Evolutionary conservation across 2,113 vertebrate species (phyloP), one percentile per base, ranked within the genome.

Genomic region (Melanocharis versteri): DNA sequence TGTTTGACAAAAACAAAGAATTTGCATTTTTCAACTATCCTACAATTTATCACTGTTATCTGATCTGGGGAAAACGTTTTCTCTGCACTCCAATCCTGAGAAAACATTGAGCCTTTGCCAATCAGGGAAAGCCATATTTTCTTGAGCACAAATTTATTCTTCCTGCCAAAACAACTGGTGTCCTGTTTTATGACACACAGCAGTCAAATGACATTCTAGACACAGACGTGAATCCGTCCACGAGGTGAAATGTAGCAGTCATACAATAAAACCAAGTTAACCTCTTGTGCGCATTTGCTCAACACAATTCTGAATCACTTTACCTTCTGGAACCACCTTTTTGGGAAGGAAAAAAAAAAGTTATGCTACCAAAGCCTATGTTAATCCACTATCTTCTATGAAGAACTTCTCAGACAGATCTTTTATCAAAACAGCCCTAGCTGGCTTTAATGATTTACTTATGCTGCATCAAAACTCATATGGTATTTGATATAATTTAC

Each of bases 381-480:
- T 51, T 81, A 90, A 75, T 64, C 80, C 37, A 37, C 45, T 56
- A 80, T 51, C 53, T 90, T 80, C 47, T 45, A 2, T 51, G 31
- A 48, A 93, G 69, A 89, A 78, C 64, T 87, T 92, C 45, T 75
- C 56, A 62, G 48, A 75, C 5, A 70, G 60, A 76, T 73, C 66
- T 90, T 80, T 62, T 53, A 71, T 48, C 68, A 58, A 76, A 83
- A 37, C 61, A 91, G 50, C n/a, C n/a, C 27, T 92, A 68, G 20
- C 47, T 71, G 76, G 40, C 58, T 87, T 85, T 82, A 69, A 79
- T 82, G 27, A 37, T 94, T n/a, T 72, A 64, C 51, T 97, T 94
- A 56, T 14, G n/a, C 39, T 56, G 6, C 42, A 71, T 84, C 72
- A 90, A 72, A 81, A 85, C 70, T 86, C 80, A 78, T 89, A 82